Conservation (phyloP, 2,113 vertebrate genomes). For the Ciconia boyciana region DNA sequence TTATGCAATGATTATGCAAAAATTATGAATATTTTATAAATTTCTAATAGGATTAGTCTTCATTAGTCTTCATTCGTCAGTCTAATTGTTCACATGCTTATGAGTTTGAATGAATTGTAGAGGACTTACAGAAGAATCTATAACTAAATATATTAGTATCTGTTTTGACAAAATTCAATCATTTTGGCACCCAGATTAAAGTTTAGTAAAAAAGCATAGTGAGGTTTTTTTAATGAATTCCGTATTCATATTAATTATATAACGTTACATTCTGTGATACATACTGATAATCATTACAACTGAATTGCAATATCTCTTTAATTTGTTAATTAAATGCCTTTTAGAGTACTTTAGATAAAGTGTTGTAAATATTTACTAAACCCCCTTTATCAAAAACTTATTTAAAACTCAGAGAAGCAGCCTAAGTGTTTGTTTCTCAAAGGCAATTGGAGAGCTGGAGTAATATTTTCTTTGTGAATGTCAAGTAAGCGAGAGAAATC, state of each 20-base stretch:
- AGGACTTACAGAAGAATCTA: not conserved
- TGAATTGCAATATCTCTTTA: conserved; percentile 33
- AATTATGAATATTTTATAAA: not conserved
- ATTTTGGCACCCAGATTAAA: conserved; percentile 6
- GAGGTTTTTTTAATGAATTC: not conserved
- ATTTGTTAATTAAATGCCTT: conserved; percentile 49
- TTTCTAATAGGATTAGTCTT: not conserved
- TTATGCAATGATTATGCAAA: not conserved
- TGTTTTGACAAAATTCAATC: conserved; percentile 7
- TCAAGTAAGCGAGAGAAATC: not conserved
- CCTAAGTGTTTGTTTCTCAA: not conserved
- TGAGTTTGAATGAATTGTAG: not conserved
- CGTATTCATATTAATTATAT: conserved; percentile 16
- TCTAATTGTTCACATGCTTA: not conserved
- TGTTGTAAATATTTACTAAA: conserved; percentile 39
- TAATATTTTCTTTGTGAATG: not conserved
- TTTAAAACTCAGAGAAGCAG: not conserved
- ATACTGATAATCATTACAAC: conserved; percentile 44
- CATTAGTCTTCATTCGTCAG: not conserved
- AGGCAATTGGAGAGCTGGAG: not conserved
- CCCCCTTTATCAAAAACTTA: not conserved
- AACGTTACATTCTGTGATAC: not conserved
- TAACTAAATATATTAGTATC: not conserved
- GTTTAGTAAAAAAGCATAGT: not conserved
- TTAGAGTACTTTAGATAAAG: conserved; percentile 3